These are phyloP conservation scores for Himalopsyche kuldschensis DNA, from an alignment of 2,888 invertebrate genomes.

Conservation along the genomic window DNA sequence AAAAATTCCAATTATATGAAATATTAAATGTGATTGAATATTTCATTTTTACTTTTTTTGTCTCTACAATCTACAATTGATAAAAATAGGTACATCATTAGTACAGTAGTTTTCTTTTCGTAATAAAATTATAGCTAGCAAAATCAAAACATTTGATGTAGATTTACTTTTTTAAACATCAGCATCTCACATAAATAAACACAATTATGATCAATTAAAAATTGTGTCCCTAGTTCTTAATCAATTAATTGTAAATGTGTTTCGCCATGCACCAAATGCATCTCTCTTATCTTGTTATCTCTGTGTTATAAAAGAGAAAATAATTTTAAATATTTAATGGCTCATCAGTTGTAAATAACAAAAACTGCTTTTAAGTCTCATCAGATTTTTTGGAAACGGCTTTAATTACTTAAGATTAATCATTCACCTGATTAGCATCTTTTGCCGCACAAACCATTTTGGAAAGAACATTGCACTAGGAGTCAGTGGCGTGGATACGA, in stretches of 20 bases:
- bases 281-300: not conserved
- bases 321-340: not conserved
- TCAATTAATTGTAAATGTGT: not conserved
- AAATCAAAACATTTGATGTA: too few relatives aligned
- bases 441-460: not conserved
- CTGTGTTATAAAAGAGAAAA: not conserved
- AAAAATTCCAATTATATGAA: too few relatives aligned
- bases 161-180: too few relatives aligned
- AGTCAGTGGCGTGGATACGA: not conserved
- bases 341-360: not conserved
- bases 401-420: not conserved
- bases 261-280: not conserved
- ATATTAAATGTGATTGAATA: too few relatives aligned
- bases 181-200: too few relatives aligned
- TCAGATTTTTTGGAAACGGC: not conserved
- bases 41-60: too few relatives aligned
- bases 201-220: too few relatives aligned
- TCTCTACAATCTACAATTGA: too few relatives aligned
- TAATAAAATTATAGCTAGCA: too few relatives aligned
- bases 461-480: not conserved
- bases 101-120: too few relatives aligned
- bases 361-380: not conserved
- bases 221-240: too few relatives aligned
- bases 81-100: too few relatives aligned
- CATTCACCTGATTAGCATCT: conserved; percentile 1